phyloP scores from a whole-genome alignment of 2,888 invertebrate genomes.

The Polydrusus pterygomalis region DNA sequence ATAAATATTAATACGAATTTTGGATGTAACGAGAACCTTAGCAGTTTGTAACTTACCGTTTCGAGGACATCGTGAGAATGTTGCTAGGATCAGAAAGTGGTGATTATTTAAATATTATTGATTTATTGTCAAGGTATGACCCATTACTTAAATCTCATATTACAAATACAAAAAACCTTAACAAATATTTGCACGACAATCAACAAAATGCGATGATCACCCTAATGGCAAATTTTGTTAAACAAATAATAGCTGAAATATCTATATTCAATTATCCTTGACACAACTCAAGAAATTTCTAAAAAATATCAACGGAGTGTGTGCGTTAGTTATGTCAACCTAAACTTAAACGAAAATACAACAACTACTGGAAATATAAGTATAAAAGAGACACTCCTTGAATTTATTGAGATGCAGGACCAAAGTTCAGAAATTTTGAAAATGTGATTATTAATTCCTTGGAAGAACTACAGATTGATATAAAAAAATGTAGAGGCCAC shows the following conservation, averaged over 20 bases:
- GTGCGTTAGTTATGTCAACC: not conserved
- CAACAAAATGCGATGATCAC: conserved; percentile 38
- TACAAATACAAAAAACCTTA: conserved; percentile 29
- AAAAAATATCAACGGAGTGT: conserved; percentile 21
- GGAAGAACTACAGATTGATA: no score
- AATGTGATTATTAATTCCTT: not conserved
- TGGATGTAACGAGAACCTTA: conserved; percentile 13
- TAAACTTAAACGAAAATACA: conserved; percentile 16
- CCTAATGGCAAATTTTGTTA: conserved; percentile 14
- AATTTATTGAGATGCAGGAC: conserved; percentile 11
- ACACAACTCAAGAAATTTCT: conserved; percentile 28
- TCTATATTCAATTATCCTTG: conserved; percentile 18
- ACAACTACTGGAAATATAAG: conserved; percentile 9
- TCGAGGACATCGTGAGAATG: conserved; percentile 10
- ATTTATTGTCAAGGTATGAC: conserved; percentile 27
- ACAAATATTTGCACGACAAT: conserved; percentile 35
- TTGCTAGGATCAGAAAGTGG: conserved; percentile 22
- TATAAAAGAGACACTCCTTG: conserved; percentile 28
- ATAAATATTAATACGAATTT: conserved; percentile 22
- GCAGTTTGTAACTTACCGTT: conserved; percentile 7
- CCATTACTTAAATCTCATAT: conserved; percentile 31
- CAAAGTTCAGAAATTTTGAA: conserved; percentile 19
- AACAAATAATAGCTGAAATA: conserved; percentile 21
- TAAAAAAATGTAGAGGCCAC: not conserved
- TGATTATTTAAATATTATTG: conserved; percentile 38